Evolutionary conservation across 2,113 vertebrate species (phyloP), one percentile per base, ranked within the genome.

Genomic region (Tricholaema leucomelas): DNA sequence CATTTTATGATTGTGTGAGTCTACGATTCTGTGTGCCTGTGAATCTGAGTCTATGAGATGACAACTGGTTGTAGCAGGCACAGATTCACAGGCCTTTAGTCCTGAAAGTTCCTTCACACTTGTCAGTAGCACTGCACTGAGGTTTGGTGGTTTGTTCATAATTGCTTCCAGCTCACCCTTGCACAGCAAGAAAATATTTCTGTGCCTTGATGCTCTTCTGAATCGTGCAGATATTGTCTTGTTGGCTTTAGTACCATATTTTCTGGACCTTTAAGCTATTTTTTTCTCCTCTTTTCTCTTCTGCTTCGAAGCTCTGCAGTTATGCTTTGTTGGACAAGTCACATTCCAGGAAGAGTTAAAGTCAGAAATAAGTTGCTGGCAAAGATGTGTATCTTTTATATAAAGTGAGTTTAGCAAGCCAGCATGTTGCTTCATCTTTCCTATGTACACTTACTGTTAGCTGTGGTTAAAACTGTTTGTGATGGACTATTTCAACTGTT

Each of bases 281-380:
- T 92, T 85, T 75, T 1, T 0, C 23, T 88, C 30, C 21, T 82
- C 15, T 44, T n/a, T 59, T 42, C 87, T 94, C 85, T 88, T 95
- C 59, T 92, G 55, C 76, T 92, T 93, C 78, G 89, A 91, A 95
- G 87, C 50, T 85, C 60, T 86, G 69, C 90, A 91, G 54, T 67
- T 90, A 80, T 63, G 54, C 79, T 93, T 90, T 96, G 70, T 50
- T 92, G 81, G 86, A 86, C 60, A 94, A 89, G 69, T 89, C 86
- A 60, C 81, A 88, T 86, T 88, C 86, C 75, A 74, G 85, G 90
- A 90, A 64, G 87, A 92, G 83, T 88, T 92, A 52, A 91, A 87
- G 55, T 55, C 78, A 87, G 82, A 91, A 96, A 82, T 90, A 87
- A 88, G 80, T 60, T 13, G 1, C 65, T 87, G 88, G 64, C 50